These are phyloP conservation scores for Athalia cordata DNA, from an alignment of 2,888 invertebrate species.

Conservation along the genomic window DNA sequence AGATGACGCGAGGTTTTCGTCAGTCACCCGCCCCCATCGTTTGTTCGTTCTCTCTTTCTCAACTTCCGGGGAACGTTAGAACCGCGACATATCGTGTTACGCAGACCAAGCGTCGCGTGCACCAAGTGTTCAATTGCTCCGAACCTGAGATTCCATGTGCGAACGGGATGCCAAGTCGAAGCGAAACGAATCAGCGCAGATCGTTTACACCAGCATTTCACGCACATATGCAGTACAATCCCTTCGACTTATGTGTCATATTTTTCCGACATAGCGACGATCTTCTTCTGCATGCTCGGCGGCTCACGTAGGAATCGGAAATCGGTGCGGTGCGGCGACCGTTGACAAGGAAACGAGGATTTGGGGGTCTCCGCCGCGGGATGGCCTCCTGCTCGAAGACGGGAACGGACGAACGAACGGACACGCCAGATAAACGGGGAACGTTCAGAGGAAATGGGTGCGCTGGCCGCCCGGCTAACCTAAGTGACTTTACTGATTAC, in stretches of 20 bases:
- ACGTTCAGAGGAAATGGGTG: slow-evolving; percentile 35
- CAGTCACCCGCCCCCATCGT: background rate
- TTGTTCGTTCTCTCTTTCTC: background rate
- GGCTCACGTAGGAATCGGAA: slow-evolving; percentile 10
- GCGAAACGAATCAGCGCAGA: slow-evolving; percentile 12
- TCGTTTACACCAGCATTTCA: slow-evolving; percentile 14
- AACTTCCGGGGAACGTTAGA: slow-evolving; percentile 36
- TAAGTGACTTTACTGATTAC: slow-evolving; percentile 50
- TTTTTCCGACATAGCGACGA: background rate
- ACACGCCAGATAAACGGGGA: slow-evolving; percentile 43
- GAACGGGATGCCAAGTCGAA: background rate
- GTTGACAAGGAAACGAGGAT: slow-evolving; percentile 34
- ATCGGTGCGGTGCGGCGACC: slow-evolving; percentile 20
- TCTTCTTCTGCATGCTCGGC: too few species aligned
- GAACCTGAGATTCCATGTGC: slow-evolving; percentile 26
- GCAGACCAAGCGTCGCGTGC: slow-evolving; percentile 17
- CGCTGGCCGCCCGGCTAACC: slow-evolving; percentile 45
- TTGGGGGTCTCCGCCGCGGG: background rate
- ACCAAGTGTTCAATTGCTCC: slow-evolving; percentile 28
- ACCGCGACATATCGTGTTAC: slow-evolving; percentile 33
- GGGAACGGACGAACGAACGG: slow-evolving; percentile 20
- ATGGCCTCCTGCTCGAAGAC: slow-evolving; percentile 27
- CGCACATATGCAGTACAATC: background rate
- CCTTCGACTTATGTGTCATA: too few species aligned
- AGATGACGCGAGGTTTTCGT: slow-evolving; percentile 5